A percentile compares a stretch with the other conserved stretches of the same genome.
Conservation (phyloP, 2,888 invertebrate species). For the Heteromurus nitidus region DNA sequence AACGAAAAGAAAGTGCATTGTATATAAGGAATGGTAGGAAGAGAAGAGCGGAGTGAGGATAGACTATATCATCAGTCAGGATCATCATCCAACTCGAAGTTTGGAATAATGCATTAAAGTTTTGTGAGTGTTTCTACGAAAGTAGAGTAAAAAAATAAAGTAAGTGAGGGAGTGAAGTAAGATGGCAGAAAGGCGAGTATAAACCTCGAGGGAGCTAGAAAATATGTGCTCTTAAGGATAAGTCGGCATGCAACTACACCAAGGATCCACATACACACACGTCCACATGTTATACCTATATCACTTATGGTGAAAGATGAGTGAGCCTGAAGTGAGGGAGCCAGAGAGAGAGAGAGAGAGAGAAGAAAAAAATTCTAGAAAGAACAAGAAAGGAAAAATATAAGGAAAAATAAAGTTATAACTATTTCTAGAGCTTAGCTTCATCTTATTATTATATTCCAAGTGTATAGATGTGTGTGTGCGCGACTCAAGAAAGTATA, state of each 20-base stretch:
- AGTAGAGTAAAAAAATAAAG: constrained; percentile 51
- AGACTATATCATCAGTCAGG: constrained; percentile 60
- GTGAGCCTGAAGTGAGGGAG: constrained; percentile 54
- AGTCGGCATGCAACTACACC: constrained; percentile 7
- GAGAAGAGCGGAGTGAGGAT: too few relatives aligned
- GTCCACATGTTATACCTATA: not conserved
- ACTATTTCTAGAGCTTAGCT: constrained; percentile 47
- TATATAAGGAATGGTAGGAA: too few relatives aligned
- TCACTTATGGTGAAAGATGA: constrained; percentile 39
- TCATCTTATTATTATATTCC: constrained; percentile 53
- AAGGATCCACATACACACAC: constrained; percentile 1
- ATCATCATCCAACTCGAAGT: constrained; percentile 48
- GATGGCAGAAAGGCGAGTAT: constrained; percentile 56
- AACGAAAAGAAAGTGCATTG: constrained; percentile 1
- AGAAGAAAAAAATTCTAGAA: too few relatives aligned
- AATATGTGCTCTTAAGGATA: constrained; percentile 45
- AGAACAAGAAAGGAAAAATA: constrained; percentile 14
- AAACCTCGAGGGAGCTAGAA: constrained; percentile 65
- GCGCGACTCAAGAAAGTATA: not conserved
- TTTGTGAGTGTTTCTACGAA: constrained; percentile 29
- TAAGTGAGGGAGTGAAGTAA: constrained; percentile 65
- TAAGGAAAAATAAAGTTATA: constrained; percentile 24
- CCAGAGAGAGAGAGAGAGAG: constrained; percentile 17
- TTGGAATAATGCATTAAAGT: constrained; percentile 64
- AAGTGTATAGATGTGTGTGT: constrained; percentile 7